A percentile compares a stretch with the other conserved stretches of the same genome.
Evolutionary conservation across 2,113 vertebrate genomes (phyloP).

Genomic region (Entomyzon cyanotis): DNA sequence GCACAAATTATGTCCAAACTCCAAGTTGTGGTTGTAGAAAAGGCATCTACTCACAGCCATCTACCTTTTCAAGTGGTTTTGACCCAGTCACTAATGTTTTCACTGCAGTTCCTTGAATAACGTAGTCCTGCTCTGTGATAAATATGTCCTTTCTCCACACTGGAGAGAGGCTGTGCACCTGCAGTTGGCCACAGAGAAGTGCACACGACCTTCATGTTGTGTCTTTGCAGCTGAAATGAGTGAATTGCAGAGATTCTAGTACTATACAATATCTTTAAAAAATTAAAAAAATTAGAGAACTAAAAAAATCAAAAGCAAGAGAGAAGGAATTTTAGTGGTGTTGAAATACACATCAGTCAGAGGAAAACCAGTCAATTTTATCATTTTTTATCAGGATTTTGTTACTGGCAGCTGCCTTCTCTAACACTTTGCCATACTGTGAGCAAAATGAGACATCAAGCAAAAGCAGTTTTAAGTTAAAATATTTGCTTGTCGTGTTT

Average conservation of each 20-base stretch:
- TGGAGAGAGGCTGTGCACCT: neutral
- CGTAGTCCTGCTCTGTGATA: neutral
- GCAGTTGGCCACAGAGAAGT: neutral
- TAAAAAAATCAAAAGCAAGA: neutral
- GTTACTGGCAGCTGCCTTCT: neutral
- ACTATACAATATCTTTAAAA: neutral
- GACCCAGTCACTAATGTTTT: neutral
- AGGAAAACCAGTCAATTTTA: neutral
- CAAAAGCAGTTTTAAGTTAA: neutral
- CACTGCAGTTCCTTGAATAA: conserved; percentile 4
- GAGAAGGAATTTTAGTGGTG: neutral
- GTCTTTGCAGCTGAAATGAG: neutral
- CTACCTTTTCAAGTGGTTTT: conserved; percentile 32
- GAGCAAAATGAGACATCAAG: neutral
- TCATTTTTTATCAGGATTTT: neutral
- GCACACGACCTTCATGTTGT: neutral
- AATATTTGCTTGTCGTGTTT: neutral
- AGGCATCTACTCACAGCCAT: neutral
- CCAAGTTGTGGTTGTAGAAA: conserved; percentile 10
- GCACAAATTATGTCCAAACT: neutral
- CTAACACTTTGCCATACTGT: neutral
- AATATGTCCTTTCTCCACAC: neutral
- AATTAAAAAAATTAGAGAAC: neutral
- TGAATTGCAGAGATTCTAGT: neutral
- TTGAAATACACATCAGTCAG: neutral